Evolutionary conservation across 2,888 invertebrate genomes (phyloP).

Genomic region (Euplexia lucipara): DNA sequence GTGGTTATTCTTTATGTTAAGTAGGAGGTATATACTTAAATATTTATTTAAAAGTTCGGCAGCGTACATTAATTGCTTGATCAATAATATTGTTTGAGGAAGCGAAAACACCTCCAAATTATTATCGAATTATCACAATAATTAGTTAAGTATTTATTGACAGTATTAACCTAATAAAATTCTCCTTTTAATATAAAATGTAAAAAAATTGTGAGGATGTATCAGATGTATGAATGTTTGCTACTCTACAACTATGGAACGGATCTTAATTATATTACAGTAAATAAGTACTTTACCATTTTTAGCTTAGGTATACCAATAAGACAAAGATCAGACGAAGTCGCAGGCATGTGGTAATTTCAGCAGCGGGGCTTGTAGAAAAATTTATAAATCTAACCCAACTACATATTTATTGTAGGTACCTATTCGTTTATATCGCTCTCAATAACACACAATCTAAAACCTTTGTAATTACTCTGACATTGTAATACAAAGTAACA

Average conservation of each 20-base stretch:
- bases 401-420: background rate
- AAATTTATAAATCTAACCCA: too few relatives aligned
- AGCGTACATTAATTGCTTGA: slow-evolving; percentile 1
- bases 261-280: too few relatives aligned
- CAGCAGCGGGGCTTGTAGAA: too few relatives aligned
- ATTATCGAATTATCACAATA: background rate
- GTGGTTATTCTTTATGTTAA: background rate
- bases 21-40: slow-evolving; percentile 3
- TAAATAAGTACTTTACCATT: too few relatives aligned
- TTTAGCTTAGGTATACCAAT: too few relatives aligned
- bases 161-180: background rate
- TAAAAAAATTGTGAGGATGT: too few relatives aligned
- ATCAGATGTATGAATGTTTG: too few relatives aligned
- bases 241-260: too few relatives aligned
- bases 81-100: slow-evolving; percentile 2
- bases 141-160: background rate
- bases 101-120: background rate
- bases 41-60: slow-evolving; percentile 19
- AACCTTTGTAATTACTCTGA: slow-evolving; percentile 34
- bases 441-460: slow-evolving; percentile 53
- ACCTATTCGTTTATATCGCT: slow-evolving; percentile 13
- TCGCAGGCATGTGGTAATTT: too few relatives aligned
- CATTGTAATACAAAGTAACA: slow-evolving; percentile 37
- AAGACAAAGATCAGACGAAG: too few relatives aligned
- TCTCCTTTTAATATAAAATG: too few relatives aligned